Evolutionary conservation across 2,888 invertebrate genomes (phyloP), one percentile per base, ranked within the genome.

Genomic region (Linnaemya tessellans): DNA sequence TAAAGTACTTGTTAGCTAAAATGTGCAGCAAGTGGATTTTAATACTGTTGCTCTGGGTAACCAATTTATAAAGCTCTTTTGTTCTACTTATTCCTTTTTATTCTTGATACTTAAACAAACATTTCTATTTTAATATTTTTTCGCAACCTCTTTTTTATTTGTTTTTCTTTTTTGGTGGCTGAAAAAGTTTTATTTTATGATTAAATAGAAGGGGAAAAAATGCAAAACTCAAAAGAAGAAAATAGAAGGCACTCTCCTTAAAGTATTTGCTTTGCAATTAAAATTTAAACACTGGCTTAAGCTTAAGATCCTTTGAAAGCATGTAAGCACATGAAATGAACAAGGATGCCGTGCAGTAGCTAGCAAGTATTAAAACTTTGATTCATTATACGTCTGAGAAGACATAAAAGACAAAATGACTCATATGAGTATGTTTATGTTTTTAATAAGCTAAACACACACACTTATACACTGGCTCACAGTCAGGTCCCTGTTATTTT

Each of bases 261-360:
- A 85, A 85, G 82, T 85, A 85, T 85, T 85, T 85, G 75, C 82
- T 82, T 79, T 82, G 85, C 85, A 85, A 85, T 85, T 85, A 85
- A 85, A 82, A 85, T 82, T 70, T 79, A 75, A 78, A 73, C 78
- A 78, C 78, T 73, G 80, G 67, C 71, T 75, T 77, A 74, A 84
- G 81, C 73, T 74, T 78, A 84, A 81, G 77, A 81, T 84, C 73
- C 62, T 67, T 20, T 43, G 60, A 30, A 68, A 73, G 51, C 2
- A 74, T 54, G 38, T 51, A 5, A 67, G 46, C 38, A 46, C 43
- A 56, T 70, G 35, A 65, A 68, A 60, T 58, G 78, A 70, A 54
- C 68, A 79, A 70, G 78, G 78, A 79, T 54, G 38, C 25, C 8
- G n/a, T 41, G 38, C 22, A 49, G 49, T 25, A 13, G 62, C 51